phyloP scores from a whole-genome alignment of 2,797 vertebrate species.

The Paramormyrops hopkinsi region DNA sequence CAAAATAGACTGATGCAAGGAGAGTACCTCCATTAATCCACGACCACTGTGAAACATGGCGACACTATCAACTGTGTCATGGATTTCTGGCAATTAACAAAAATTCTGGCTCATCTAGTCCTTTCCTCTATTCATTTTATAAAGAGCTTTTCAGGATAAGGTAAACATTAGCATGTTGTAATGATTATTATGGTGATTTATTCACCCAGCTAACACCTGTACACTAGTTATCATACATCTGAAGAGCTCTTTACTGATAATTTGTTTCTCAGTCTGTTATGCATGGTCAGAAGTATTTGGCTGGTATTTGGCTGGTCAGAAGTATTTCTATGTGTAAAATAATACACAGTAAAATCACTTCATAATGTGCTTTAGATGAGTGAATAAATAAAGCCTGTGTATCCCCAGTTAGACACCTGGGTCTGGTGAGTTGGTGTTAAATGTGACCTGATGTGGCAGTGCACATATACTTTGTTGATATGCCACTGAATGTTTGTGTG shows the following conservation, averaged over 20 bases:
- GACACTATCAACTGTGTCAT: background rate
- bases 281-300: background rate
- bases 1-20: background rate
- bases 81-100: background rate
- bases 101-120: background rate
- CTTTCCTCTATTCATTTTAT: background rate
- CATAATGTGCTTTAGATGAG: background rate
- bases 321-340: background rate
- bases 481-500: background rate
- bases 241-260: background rate
- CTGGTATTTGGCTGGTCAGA: background rate
- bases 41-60: background rate
- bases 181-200: conserved; percentile 6
- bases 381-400: background rate
- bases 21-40: background rate
- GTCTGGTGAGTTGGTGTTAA: background rate
- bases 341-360: background rate
- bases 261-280: background rate
- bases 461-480: background rate
- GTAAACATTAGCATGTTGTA: background rate
- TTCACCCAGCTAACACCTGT: conserved; percentile 7
- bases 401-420: background rate
- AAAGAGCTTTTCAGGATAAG: background rate
- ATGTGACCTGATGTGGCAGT: background rate
- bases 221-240: background rate